Conservation (phyloP, 2,113 vertebrate genomes). For the Sceloporus tristichus region DNA sequence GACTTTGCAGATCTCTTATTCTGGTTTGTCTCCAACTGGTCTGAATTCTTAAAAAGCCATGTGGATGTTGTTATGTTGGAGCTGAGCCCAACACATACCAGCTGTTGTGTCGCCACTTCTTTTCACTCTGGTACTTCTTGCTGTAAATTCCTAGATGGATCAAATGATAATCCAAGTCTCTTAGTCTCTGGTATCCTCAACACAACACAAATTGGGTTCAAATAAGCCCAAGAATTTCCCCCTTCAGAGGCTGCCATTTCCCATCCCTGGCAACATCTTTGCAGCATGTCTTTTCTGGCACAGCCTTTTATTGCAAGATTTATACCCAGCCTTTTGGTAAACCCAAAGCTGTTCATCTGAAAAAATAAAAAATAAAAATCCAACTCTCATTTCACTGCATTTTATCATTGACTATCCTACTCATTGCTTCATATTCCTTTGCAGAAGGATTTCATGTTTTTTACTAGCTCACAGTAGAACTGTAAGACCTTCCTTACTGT, state of each 20-base stretch:
- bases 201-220: conserved; percentile 12
- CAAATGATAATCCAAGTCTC: not conserved
- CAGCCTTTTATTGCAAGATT: not conserved
- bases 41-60: not conserved
- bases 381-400: not conserved
- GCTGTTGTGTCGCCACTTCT: not conserved
- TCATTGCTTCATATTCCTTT: not conserved
- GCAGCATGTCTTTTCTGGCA: not conserved
- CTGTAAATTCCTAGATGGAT: not conserved
- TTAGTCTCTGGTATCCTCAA: not conserved
- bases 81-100: not conserved
- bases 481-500: not conserved
- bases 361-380: not conserved
- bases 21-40: not conserved
- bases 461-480: not conserved
- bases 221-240: not conserved
- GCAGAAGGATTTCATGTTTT: not conserved
- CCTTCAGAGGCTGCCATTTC: not conserved
- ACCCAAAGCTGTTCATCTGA: not conserved
- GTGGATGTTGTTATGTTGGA: not conserved
- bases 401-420: not conserved
- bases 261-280: not conserved
- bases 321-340: not conserved
- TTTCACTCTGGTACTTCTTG: not conserved
- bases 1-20: not conserved